Evolutionary conservation across 2,888 invertebrate species (phyloP).

Genomic region (Neoscelio sp.): DNA sequence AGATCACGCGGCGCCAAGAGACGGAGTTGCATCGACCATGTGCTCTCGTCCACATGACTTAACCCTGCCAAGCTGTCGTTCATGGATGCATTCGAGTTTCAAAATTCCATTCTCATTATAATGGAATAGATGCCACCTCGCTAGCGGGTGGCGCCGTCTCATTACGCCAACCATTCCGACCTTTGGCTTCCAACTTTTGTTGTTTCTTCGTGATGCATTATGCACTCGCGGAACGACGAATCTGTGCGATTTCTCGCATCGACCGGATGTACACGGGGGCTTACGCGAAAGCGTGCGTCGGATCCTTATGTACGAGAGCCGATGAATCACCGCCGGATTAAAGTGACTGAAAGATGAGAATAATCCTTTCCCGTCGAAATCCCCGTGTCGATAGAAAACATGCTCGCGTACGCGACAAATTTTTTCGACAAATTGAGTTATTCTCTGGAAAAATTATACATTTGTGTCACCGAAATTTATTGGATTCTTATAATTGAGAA

Average conservation of each 20-base stretch:
- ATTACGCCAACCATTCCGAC: conserved; percentile 50
- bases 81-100: conserved; percentile 54
- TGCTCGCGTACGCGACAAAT: conserved; percentile 8
- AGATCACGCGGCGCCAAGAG: conserved; percentile 65
- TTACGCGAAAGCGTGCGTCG: conserved; percentile 34
- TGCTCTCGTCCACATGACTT: conserved; percentile 70
- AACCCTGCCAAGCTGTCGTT: conserved; percentile 64
- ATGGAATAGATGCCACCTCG: conserved; percentile 65
- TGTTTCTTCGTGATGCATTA: conserved; percentile 32
- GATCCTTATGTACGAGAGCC: conserved; percentile 50
- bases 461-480: conserved; percentile 30
- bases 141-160: conserved; percentile 36
- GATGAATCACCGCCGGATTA: conserved; percentile 60
- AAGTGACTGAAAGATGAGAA: conserved; percentile 62
- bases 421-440: conserved; percentile 33
- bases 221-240: conserved; percentile 35
- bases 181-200: conserved; percentile 23
- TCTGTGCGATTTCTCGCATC: conserved; percentile 38
- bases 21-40: conserved; percentile 68
- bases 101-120: conserved; percentile 67
- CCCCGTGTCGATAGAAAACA: conserved; percentile 34
- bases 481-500: conserved; percentile 5
- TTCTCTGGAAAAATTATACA: conserved; percentile 32
- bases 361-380: conserved; percentile 53
- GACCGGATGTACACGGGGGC: conserved; percentile 29